phyloP scores from a whole-genome alignment of 2,797 vertebrate genomes.

The Novumbra hubbsi region DNA sequence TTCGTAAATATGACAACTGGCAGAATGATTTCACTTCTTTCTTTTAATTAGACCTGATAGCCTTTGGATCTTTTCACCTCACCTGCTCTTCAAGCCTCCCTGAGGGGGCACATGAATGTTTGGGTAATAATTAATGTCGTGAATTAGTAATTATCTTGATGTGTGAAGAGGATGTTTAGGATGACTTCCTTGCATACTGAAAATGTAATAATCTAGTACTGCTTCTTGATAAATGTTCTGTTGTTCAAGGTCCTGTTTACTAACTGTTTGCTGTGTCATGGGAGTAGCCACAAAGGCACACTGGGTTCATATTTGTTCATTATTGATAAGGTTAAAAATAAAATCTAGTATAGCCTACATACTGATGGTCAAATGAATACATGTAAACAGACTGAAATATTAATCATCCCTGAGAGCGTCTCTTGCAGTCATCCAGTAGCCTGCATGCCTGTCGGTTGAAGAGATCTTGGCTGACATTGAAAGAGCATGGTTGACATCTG shows the following conservation, averaged over 20 bases:
- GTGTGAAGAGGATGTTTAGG: conserved; percentile 29
- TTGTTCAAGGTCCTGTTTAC: background rate
- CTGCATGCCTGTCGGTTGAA: conserved; percentile 54
- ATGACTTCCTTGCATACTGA: conserved; percentile 15
- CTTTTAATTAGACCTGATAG: conserved; percentile 43
- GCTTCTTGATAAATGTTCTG: conserved; percentile 3
- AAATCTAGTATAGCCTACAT: conserved; percentile 19
- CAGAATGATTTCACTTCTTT: conserved; percentile 38
- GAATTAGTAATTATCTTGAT: conserved; percentile 43
- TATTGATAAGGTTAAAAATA: conserved; percentile 15
- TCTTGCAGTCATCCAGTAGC: conserved; percentile 44
- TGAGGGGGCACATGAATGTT: conserved; percentile 23
- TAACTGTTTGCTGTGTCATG: background rate
- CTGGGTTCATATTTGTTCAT: conserved; percentile 13
- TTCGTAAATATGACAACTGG: conserved; percentile 63
- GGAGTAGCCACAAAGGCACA: conserved; percentile 4
- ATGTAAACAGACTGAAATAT: conserved; percentile 66
- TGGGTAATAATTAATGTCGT: conserved; percentile 49
- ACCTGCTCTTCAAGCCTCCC: conserved; percentile 34
- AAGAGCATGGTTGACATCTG: conserved; percentile 64
- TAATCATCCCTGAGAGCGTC: conserved; percentile 59
- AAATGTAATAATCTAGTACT: conserved; percentile 4
- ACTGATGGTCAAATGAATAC: conserved; percentile 34
- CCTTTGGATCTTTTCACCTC: conserved; percentile 55
- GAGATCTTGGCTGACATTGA: conserved; percentile 63